These are phyloP conservation scores for Choreutis nemorana DNA, from an alignment of 2,888 invertebrate genomes.

Conservation along the genomic window DNA sequence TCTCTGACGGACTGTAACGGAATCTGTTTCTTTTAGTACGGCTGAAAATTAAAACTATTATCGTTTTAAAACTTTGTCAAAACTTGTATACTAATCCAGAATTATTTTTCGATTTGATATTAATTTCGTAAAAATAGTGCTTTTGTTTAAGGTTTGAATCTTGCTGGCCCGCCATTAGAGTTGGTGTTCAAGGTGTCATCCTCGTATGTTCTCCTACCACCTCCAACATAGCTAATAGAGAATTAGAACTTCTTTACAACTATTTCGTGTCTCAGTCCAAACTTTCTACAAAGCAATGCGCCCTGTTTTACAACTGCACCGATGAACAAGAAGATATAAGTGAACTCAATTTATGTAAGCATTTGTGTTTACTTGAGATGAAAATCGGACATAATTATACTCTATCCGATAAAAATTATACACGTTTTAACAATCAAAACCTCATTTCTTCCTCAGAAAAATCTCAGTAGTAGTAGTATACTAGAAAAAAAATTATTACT, in stretches of 20 bases:
- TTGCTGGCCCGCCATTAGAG: constrained; percentile 79
- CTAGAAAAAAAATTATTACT: too few relatives aligned
- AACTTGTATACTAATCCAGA: too few relatives aligned
- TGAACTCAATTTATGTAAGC: constrained; percentile 60
- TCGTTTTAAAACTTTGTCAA: too few relatives aligned
- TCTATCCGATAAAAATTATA: too few relatives aligned
- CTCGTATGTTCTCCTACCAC: constrained; percentile 70
- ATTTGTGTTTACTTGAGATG: too few relatives aligned
- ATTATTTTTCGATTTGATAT: constrained; percentile 53
- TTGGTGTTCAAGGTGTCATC: constrained; percentile 73
- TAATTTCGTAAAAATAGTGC: too few relatives aligned
- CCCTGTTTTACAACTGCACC: constrained; percentile 66
- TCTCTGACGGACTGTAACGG: too few relatives aligned
- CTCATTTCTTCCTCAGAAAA: too few relatives aligned
- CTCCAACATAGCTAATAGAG: constrained; percentile 53
- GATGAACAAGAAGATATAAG: constrained; percentile 53
- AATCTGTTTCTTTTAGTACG: too few relatives aligned
- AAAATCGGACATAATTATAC: neutral
- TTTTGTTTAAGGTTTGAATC: constrained; percentile 71
- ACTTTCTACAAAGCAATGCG: constrained; percentile 70
- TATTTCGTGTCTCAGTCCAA: constrained; percentile 75
- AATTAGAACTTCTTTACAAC: constrained; percentile 70
- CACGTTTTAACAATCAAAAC: too few relatives aligned
- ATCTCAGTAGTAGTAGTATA: too few relatives aligned
- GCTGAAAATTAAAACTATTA: too few relatives aligned